Evolutionary conservation across 2,113 vertebrate species (phyloP).

Genomic region (Sorex araneus): DNA sequence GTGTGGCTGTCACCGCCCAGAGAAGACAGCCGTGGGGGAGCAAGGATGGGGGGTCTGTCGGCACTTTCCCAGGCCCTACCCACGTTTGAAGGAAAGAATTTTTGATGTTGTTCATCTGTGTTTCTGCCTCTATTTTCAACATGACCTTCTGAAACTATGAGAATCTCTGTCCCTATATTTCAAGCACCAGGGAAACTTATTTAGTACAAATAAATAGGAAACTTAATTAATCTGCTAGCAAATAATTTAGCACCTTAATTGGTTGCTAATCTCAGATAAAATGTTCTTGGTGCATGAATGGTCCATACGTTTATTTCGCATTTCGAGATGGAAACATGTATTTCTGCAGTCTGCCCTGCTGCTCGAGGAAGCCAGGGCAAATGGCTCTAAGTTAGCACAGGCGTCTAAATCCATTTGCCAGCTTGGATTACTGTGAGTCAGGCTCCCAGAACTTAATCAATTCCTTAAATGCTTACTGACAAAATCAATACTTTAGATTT

Average conservation of each 20-base stretch:
- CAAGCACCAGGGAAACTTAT: neutral
- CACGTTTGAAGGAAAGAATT: neutral
- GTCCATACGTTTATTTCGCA: neutral
- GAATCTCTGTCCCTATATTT: neutral
- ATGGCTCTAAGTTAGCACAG: slow-evolving; percentile 42
- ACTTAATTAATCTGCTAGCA: no score
- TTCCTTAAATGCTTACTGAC: slow-evolving; percentile 67
- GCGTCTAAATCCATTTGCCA: slow-evolving; percentile 43
- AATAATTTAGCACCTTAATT: slow-evolving; percentile 21
- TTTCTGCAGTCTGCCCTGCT: neutral
- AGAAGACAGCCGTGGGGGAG: neutral
- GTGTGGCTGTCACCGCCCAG: neutral
- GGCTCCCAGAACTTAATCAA: slow-evolving; percentile 37
- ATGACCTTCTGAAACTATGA: neutral
- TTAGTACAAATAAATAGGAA: neutral
- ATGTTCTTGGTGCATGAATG: neutral
- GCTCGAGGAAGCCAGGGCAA: neutral
- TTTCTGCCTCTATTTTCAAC: neutral
- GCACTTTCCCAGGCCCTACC: neutral
- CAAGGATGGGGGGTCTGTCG: neutral
- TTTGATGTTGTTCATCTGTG: neutral
- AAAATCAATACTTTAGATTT: slow-evolving; percentile 70
- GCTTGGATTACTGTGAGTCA: neutral
- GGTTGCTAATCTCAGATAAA: neutral
- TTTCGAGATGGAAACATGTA: neutral